Conservation (phyloP, 2,113 vertebrate species). For the Burhinus oedicnemus region DNA sequence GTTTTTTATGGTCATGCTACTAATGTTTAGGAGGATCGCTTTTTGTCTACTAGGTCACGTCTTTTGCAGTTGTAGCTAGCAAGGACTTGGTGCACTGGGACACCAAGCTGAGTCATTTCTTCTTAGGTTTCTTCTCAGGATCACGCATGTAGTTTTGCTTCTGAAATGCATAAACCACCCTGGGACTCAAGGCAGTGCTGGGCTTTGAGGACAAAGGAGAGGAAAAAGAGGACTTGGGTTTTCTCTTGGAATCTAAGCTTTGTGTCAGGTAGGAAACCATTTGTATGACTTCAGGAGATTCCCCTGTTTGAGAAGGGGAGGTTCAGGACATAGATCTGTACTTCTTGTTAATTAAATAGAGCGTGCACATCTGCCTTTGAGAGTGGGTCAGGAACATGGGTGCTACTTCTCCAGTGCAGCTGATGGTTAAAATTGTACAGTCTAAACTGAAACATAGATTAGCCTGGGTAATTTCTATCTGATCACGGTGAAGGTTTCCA, state of each 20-base stretch:
- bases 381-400: not conserved
- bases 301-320: not conserved
- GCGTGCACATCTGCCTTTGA: not conserved
- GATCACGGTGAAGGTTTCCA: not conserved
- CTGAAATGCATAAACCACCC: not conserved
- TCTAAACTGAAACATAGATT: not conserved
- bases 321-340: not conserved
- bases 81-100: not conserved
- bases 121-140: not conserved
- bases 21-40: not conserved
- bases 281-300: not conserved
- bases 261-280: not conserved
- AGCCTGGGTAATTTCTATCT: not conserved
- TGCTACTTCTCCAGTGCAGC: not conserved
- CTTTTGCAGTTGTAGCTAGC: not conserved
- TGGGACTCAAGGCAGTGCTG: not conserved
- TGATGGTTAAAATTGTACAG: not conserved
- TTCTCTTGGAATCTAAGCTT: not conserved
- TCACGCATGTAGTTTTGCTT: not conserved
- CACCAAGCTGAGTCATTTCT: not conserved
- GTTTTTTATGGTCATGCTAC: not conserved
- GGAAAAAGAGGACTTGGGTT: not conserved
- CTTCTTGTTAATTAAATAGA: not conserved
- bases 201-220: not conserved
- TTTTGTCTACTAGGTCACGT: not conserved